Evolutionary conservation across 92 coral and sea anemone species (phyloP).

Genomic region (Paragorgia papillata): DNA sequence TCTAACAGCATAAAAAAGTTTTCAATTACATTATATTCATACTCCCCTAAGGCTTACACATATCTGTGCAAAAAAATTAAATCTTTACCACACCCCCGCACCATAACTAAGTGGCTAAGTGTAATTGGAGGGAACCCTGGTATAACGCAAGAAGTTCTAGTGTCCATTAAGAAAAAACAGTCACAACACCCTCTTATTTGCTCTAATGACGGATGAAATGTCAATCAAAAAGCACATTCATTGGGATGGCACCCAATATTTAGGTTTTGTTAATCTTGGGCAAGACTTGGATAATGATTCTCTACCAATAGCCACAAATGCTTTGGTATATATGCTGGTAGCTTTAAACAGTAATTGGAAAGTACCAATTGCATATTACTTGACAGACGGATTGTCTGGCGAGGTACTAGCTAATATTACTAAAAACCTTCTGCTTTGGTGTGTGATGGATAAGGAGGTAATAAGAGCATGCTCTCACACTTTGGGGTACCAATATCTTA

Average conservation of each 20-base stretch:
- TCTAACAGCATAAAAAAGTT: constrained; percentile 24
- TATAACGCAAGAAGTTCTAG: constrained; percentile 17
- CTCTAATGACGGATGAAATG: constrained; percentile 40
- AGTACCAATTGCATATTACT: constrained; percentile 16
- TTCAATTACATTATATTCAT: constrained; percentile 22
- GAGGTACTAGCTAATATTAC: constrained; percentile 21
- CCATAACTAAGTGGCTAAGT: constrained; percentile 6
- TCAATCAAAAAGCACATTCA: constrained; percentile 33
- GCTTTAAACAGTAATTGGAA: constrained; percentile 11
- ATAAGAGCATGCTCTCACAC: constrained; percentile 12
- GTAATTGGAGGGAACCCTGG: constrained; percentile 40
- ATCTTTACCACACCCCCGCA: constrained; percentile 18
- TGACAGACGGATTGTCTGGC: constrained; percentile 20
- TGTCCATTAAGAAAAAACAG: constrained; percentile 25
- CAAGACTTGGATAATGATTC: constrained; percentile 21
- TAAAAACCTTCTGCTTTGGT: background rate
- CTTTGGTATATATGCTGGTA: constrained; percentile 18
- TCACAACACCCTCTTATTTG: constrained; percentile 27
- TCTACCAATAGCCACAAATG: constrained; percentile 30
- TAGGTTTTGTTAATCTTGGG: constrained; percentile 40
- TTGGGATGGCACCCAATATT: constrained; percentile 40
- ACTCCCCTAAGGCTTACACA: constrained; percentile 35
- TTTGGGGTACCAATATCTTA: constrained; percentile 15
- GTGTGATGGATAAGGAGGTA: constrained; percentile 8
- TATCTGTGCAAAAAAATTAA: constrained; percentile 14